phyloP scores from a whole-genome alignment of 2,797 vertebrate species.

The Brotula barbata region DNA sequence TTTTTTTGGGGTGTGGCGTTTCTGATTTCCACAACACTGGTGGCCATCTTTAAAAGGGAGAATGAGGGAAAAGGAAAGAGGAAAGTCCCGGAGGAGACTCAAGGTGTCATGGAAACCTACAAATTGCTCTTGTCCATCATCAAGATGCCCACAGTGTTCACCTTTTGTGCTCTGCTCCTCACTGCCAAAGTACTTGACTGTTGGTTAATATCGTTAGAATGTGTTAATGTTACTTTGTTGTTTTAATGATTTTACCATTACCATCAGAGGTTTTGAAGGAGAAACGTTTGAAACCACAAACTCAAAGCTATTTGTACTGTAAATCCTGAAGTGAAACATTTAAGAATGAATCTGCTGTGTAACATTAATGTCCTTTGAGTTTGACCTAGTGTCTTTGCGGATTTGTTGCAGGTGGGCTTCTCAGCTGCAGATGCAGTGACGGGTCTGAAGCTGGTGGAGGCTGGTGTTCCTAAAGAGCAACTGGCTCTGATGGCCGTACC shows the following conservation, averaged over 20 bases:
- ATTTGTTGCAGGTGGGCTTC: conserved; percentile 88
- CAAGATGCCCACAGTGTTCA: conserved; percentile 93
- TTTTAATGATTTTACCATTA: too few relatives aligned
- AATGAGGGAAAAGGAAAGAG: conserved; percentile 69
- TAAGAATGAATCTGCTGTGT: background rate
- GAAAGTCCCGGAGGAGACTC: conserved; percentile 82
- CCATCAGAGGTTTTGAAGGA: too few relatives aligned
- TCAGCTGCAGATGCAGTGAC: conserved; percentile 96
- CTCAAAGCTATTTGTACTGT: too few relatives aligned
- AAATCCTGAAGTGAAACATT: too few relatives aligned
- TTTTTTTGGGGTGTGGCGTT: conserved; percentile 96
- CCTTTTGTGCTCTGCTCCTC: conserved; percentile 90
- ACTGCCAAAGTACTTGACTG: conserved; percentile 87
- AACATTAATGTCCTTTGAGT: background rate
- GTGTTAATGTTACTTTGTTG: background rate
- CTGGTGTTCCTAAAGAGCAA: conserved; percentile 95
- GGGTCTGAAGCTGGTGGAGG: conserved; percentile 94
- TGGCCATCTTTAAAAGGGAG: conserved; percentile 93
- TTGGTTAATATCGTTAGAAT: too few relatives aligned
- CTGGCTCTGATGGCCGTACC: conserved; percentile 94
- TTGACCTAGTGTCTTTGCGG: background rate
- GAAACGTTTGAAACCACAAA: too few relatives aligned
- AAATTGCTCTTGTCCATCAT: conserved; percentile 89
- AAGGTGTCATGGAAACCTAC: conserved; percentile 93
- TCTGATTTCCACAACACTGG: conserved; percentile 92